Conservation (phyloP, 2,888 invertebrate species). For the Monoplex corrugatus region DNA sequence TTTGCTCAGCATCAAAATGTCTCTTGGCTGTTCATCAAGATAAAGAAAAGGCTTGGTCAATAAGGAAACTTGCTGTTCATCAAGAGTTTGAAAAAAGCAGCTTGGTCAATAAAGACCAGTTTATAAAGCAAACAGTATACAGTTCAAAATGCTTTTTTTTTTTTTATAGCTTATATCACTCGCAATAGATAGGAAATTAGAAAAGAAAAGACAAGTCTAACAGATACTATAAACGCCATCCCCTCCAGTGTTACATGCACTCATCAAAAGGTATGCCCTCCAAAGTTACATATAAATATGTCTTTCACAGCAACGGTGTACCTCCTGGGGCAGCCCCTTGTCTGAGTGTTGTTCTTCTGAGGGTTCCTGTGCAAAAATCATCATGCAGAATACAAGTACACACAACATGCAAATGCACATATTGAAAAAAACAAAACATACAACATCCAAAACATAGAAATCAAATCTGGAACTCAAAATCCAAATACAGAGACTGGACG, state of each 20-base stretch:
- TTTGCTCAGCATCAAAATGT: too few relatives aligned
- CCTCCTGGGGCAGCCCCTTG: conserved; percentile 27
- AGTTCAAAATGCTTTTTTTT: too few relatives aligned
- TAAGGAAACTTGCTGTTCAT: too few relatives aligned
- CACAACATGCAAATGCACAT: conserved; percentile 17
- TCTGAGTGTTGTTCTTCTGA: conserved; percentile 1
- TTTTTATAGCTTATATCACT: not conserved
- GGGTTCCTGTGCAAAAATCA: conserved; percentile 3
- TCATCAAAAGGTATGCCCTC: not conserved
- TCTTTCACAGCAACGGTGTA: conserved; percentile 4
- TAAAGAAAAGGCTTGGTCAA: too few relatives aligned
- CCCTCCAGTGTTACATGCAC: not conserved
- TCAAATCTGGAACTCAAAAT: too few relatives aligned
- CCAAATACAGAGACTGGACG: too few relatives aligned
- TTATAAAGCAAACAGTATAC: too few relatives aligned
- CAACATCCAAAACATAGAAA: not conserved
- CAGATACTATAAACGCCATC: not conserved
- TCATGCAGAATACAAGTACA: not conserved
- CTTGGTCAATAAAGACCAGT: too few relatives aligned
- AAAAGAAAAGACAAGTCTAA: not conserved
- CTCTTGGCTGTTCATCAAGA: too few relatives aligned
- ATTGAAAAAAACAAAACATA: not conserved
- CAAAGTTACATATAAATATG: not conserved
- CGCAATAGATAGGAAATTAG: not conserved
- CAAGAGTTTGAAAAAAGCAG: too few relatives aligned